phyloP scores from a whole-genome alignment of 2,888 invertebrate species.

The Microchrysa polita region DNA sequence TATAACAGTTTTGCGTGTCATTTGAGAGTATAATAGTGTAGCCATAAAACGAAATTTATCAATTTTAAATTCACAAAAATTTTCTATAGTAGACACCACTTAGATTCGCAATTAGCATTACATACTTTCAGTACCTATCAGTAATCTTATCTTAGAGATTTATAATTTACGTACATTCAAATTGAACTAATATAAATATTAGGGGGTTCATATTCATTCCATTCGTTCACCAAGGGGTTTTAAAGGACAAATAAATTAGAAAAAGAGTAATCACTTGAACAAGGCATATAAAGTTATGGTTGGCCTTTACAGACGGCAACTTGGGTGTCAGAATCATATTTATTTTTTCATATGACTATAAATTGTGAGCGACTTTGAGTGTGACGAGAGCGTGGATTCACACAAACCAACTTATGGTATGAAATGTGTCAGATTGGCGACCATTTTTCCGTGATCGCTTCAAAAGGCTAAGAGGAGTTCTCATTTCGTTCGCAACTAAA shows the following conservation, averaged over 20 bases:
- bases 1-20: not conserved
- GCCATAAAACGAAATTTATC: not conserved
- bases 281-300: not conserved
- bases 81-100: conserved; percentile 6
- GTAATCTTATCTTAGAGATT: not conserved
- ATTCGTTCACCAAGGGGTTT: not conserved
- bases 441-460: too few relatives aligned
- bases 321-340: too few relatives aligned
- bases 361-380: too few relatives aligned
- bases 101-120: conserved; percentile 16
- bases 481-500: too few relatives aligned
- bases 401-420: too few relatives aligned
- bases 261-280: not conserved
- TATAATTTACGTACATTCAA: not conserved
- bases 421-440: too few relatives aligned
- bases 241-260: not conserved
- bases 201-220: not conserved
- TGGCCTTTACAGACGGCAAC: too few relatives aligned
- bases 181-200: conserved; percentile 9
- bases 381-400: too few relatives aligned
- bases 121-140: conserved; percentile 11
- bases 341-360: too few relatives aligned
- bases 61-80: conserved; percentile 3
- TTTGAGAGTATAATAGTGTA: too few relatives aligned
- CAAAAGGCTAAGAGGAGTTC: too few relatives aligned